Percentiles rank a stretch among this genome's conserved stretches.
phyloP scores from a whole-genome alignment of 2,113 vertebrate genomes.

The Rhodinocichla rosea region DNA sequence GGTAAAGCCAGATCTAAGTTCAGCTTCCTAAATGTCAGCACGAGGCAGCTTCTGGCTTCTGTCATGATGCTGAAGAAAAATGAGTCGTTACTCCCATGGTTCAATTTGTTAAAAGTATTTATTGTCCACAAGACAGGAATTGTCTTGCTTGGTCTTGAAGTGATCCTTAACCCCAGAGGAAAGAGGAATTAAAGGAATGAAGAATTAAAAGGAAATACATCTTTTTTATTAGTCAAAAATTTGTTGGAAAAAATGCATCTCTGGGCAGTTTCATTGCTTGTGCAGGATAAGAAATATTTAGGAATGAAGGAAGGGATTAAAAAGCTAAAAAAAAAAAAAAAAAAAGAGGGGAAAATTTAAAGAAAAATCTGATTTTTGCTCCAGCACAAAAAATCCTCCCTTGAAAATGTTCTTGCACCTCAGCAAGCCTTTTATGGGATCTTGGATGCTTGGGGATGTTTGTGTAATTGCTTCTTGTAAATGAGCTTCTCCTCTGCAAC shows the following conservation, averaged over 20 bases:
- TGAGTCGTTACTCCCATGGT: neutral
- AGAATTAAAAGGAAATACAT: neutral
- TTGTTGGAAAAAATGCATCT: neutral
- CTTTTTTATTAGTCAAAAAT: neutral
- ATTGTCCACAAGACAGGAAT: neutral
- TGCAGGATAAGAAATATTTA: neutral
- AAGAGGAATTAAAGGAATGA: neutral
- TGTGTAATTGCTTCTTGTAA: constrained; percentile 85
- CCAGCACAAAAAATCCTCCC: neutral
- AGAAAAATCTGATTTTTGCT: neutral
- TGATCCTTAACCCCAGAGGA: neutral
- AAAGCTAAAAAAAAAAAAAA: neutral
- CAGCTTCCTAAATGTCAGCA: constrained; percentile 32
- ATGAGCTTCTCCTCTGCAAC: constrained; percentile 74
- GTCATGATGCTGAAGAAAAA: constrained; percentile 28
- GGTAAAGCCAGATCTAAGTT: neutral
- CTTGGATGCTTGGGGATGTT: constrained; percentile 75
- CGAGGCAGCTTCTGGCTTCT: constrained; percentile 26
- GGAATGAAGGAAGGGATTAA: neutral
- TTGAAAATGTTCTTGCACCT: constrained; percentile 24
- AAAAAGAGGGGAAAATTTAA: neutral
- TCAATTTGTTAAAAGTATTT: constrained; percentile 27
- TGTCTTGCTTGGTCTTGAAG: neutral
- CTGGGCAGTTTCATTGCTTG: neutral
- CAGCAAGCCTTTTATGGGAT: constrained; percentile 67